Evolutionary conservation across 2,113 vertebrate genomes (phyloP).

Genomic region (Ellobius talpinus): DNA sequence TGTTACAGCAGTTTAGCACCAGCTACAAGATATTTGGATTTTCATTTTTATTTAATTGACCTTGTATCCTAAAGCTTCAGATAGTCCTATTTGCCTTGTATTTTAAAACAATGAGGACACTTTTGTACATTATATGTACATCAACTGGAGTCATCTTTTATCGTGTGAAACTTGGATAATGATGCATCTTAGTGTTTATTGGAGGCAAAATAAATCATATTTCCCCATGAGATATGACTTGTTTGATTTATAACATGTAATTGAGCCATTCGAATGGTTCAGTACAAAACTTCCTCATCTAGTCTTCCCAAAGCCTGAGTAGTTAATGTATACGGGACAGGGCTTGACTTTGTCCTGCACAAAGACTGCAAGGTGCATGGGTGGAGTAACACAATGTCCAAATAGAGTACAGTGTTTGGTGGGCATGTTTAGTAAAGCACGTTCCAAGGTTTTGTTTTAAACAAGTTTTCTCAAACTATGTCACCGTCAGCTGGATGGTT

Average conservation of each 20-base stretch:
- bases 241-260: neutral
- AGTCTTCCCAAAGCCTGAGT: neutral
- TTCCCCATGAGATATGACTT: neutral
- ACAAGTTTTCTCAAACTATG: constrained; percentile 3
- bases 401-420: neutral
- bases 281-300: neutral
- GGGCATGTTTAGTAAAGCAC: neutral
- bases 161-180: neutral
- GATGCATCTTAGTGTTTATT: constrained; percentile 1
- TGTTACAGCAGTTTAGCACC: neutral
- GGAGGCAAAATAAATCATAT: neutral
- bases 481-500: neutral
- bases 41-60: constrained; percentile 3
- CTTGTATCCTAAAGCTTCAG: neutral
- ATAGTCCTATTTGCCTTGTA: neutral
- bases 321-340: no score
- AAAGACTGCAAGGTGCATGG: neutral
- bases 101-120: neutral
- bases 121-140: neutral
- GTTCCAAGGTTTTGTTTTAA: neutral
- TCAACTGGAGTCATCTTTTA: constrained; percentile 18
- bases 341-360: neutral
- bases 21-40: neutral
- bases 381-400: neutral
- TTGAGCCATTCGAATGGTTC: neutral